Evolutionary conservation across 53 echinoderm and acorn worm genomes (phyloP), one percentile per base, ranked within the genome.

Genomic region (Echinometra lucunter): DNA sequence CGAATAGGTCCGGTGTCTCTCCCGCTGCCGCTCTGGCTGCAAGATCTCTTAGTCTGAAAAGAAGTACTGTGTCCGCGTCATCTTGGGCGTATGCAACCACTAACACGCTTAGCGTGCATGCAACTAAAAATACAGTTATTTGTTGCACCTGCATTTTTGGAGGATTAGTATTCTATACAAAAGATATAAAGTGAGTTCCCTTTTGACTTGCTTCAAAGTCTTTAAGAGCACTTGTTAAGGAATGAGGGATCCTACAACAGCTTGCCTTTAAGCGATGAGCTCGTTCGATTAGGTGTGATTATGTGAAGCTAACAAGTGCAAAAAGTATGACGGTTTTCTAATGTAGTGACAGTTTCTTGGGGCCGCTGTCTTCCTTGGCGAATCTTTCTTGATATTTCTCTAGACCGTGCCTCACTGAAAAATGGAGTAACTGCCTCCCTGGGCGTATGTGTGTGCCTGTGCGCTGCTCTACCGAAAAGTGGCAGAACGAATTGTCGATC

Each of bases 171-270:
- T 57, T 89, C 60, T 60, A 89, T 37, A 60, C 35, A 89, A 89
- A 57, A 89, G 11, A 89, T 60, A 60, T 30, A 89, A 89, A 89
- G 38, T 32, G 18, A 89, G 58, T 37, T 21, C 35, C 58, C 37
- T 34, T 60, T 32, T 58, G n/a, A 7, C 37, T 58, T 60, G 28
- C 60, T 57, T 18, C 89, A 37, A 37, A 89, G 60, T 58, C 53
- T 60, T n/a, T 89, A 89, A 89, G 89, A 89, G 89, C 89, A 89
- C 89, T 89, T 89, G 89, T 58, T 88, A 2, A 89, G 47, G 37
- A 89, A 47, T 60, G 37, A 49, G 45, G 21, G 38, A 89, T 58
- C 85, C 53, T 58, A 49, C 13, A 37, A 19, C 58, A 58, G 60
- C 38, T 89, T 35, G 40, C 89, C 25, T 37, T 60, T 37, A 3